Base-by-base conservation (phyloP, 2,888 invertebrate species). In the Drosophila phalerata region DNA sequence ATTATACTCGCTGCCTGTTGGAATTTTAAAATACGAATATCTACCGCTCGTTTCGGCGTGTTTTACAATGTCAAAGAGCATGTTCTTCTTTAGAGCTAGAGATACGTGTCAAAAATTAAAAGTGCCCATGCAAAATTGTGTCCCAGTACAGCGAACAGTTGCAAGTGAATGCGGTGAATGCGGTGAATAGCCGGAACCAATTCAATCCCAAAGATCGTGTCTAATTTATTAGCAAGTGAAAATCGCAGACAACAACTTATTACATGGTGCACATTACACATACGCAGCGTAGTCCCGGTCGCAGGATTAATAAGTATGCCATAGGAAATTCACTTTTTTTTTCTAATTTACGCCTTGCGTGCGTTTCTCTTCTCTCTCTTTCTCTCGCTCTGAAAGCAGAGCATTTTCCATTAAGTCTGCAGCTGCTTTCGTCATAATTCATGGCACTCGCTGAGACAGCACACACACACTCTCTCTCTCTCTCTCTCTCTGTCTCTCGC, bases 351-450 rank as follows among this genome's bases (percentile, higher is more conserved):
- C 85, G 85, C 71, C 63, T 80, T 80, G 80, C 78, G 78, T 82
- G 76, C 43, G 17, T 19, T 17, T 10, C 37, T 37, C n/a, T 10
- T 6, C 51, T 43, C 34, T 49, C 37, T 19, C 45, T 56, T 4
- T 55, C 40, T 34, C n/a, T 49, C 42, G 47, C 56, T 51, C 19
- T 51, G 32, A 43, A 40, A 48, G 22, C 75, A 42, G 62, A 70
- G 69, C 68, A 68, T 87, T 87, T 84, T 86, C 84, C 84, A 84
- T 84, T 84, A 84, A 82, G 87, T 87, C 85, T 85, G 87, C 87
- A 84, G 87, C 84, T 84, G 88, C 77, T 73, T 85, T 85, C 68
- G 79, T 85, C 85, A 88, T 85, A 88, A 88, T 77, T 88, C 83
- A 85, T 79, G 63, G 63, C 60, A 48, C 70, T 67, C 70, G 22